Conservation (phyloP, 2,113 vertebrate genomes). For the Sardina pilchardus region DNA sequence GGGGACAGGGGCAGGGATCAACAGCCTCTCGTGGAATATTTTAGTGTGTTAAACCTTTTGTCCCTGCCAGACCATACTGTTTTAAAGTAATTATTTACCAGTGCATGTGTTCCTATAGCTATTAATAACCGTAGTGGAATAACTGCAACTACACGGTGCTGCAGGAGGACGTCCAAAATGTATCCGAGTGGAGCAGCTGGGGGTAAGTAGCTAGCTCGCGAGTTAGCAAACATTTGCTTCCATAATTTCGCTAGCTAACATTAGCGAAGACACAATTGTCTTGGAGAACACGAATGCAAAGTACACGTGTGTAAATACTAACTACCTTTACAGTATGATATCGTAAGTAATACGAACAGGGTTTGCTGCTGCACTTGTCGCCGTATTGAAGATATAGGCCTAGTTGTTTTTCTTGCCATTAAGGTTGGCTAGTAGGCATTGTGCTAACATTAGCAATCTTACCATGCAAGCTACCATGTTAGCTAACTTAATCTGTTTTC, state of each 20-base stretch:
- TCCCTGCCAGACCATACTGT: conserved; percentile 37
- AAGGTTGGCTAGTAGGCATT: conserved; percentile 28
- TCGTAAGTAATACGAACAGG: background rate
- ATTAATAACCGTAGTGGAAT: conserved; percentile 58
- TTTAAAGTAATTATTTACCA: conserved; percentile 25
- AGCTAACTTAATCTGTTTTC: conserved; percentile 10
- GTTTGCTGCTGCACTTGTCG: background rate
- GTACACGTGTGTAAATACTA: background rate
- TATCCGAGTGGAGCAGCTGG: conserved; percentile 66
- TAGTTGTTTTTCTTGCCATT: conserved; percentile 21
- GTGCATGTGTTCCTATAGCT: conserved; percentile 66
- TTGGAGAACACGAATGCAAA: background rate
- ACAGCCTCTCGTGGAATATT: conserved; percentile 65
- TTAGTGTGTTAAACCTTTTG: conserved; percentile 65
- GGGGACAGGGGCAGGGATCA: conserved; percentile 72
- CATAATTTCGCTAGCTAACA: background rate
- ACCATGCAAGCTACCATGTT: background rate
- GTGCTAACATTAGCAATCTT: conserved; percentile 5
- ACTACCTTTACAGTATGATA: background rate
- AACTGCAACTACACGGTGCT: conserved; percentile 58
- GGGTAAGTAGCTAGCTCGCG: conserved; percentile 38
- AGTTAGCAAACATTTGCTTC: conserved; percentile 22
- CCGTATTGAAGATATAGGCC: background rate
- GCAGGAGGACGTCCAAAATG: conserved; percentile 72
- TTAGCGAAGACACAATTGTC: background rate